Evolutionary conservation across 1,140 invertebrate species (phyloP).

Genomic region (Cotesia chilonis): DNA sequence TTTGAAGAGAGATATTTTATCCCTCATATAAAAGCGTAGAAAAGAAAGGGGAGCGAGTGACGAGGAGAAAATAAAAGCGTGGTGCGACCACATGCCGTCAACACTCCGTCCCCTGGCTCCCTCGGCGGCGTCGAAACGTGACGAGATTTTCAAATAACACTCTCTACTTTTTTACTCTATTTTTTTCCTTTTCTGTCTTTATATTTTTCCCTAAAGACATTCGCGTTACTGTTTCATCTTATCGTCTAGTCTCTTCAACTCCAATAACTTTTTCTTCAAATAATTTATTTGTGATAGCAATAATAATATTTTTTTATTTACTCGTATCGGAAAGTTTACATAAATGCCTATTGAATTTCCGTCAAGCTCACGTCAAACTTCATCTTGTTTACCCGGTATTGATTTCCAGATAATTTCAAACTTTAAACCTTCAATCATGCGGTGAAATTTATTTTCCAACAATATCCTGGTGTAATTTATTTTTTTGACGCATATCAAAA

Average conservation of each 20-base stretch:
- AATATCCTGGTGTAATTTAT: too few species aligned
- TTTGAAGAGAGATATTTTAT: slow-evolving; percentile 26
- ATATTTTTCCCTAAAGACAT: slow-evolving; percentile 2
- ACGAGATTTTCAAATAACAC: slow-evolving; percentile 51
- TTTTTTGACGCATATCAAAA: too few species aligned
- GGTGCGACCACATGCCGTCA: slow-evolving; percentile 56
- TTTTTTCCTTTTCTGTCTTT: slow-evolving; percentile 30
- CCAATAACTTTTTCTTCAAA: neutral
- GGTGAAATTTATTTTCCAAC: too few species aligned
- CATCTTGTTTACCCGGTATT: too few species aligned
- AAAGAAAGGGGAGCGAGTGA: slow-evolving; percentile 27
- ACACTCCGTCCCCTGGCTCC: slow-evolving; percentile 43
- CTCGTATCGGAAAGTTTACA: too few species aligned
- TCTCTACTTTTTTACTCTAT: slow-evolving; percentile 17
- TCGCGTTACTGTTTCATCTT: neutral
- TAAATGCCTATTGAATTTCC: too few species aligned
- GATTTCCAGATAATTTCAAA: too few species aligned
- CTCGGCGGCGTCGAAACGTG: slow-evolving; percentile 51
- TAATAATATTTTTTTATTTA: too few species aligned
- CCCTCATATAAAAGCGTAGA: slow-evolving; percentile 22
- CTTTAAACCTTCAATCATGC: too few species aligned
- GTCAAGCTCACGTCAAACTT: too few species aligned
- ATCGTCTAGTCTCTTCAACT: neutral
- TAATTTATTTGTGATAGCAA: neutral
- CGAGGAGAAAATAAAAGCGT: slow-evolving; percentile 32